These are phyloP conservation scores for Heliconius aoede DNA, from an alignment of 2,888 invertebrate genomes.

Conservation along the genomic window DNA sequence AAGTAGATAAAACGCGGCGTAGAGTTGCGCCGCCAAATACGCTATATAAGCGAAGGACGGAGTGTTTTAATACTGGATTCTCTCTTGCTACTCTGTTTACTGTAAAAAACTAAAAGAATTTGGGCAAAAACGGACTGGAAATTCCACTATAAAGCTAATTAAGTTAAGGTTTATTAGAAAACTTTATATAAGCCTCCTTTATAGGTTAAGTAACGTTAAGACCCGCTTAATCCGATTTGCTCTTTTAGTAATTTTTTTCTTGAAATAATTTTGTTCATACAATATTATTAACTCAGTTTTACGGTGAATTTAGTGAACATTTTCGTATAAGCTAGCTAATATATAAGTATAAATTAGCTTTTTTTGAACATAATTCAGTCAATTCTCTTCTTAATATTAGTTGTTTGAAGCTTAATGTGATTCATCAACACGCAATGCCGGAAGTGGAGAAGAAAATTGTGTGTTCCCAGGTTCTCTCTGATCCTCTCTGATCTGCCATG, in stretches of 20 bases:
- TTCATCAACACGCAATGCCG: too few relatives aligned
- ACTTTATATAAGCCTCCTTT: conserved; percentile 41
- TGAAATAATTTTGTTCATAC: conserved; percentile 22
- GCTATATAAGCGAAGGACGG: too few relatives aligned
- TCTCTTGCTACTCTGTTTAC: not conserved
- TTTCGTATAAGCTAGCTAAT: conserved; percentile 18
- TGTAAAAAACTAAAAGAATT: conserved; percentile 41
- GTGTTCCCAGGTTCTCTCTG: too few relatives aligned
- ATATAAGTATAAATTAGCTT: not conserved
- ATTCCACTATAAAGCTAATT: conserved; percentile 45
- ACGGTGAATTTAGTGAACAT: conserved; percentile 27
- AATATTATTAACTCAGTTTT: conserved; percentile 36
- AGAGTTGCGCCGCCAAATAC: not conserved
- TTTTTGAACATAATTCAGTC: not conserved
- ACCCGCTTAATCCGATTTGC: conserved; percentile 31
- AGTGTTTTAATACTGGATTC: not conserved
- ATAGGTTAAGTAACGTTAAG: conserved; percentile 31
- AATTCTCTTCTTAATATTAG: not conserved
- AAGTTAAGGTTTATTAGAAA: conserved; percentile 44
- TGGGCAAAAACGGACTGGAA: conserved; percentile 36
- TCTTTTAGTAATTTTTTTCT: conserved; percentile 36
- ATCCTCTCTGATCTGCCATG: too few relatives aligned
- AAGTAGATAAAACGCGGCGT: too few relatives aligned
- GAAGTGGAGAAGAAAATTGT: too few relatives aligned
- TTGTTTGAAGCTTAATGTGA: not conserved